A percentile compares a stretch with the other conserved stretches of the same genome.
Conservation (phyloP, 2,888 invertebrate species). For the Andrena marginata region DNA sequence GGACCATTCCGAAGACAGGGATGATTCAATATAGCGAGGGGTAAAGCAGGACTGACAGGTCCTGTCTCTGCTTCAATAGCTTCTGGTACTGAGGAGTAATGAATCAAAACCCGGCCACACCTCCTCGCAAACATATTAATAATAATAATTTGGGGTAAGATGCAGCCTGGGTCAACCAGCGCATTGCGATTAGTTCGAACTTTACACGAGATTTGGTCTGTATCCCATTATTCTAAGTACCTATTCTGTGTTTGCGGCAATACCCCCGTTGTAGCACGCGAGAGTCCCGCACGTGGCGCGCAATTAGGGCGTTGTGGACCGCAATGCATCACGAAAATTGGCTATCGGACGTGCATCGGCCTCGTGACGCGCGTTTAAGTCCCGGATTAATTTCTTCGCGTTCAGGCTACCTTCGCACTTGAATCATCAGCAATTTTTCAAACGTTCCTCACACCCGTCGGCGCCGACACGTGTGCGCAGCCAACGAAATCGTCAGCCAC, state of each 20-base stretch:
- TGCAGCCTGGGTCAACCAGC: neutral
- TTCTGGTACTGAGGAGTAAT: no score
- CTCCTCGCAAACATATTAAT: no score
- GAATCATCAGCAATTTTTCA: slow-evolving; percentile 70
- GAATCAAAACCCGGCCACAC: no score
- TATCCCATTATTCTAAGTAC: neutral
- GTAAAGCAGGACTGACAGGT: no score
- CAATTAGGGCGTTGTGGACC: slow-evolving; percentile 28
- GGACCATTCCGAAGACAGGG: no score
- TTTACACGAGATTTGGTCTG: neutral
- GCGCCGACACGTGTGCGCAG: slow-evolving; percentile 30
- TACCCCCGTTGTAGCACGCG: slow-evolving; percentile 12
- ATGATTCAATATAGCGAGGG: no score
- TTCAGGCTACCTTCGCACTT: slow-evolving; percentile 1
- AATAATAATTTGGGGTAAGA: neutral
- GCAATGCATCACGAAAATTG: slow-evolving; percentile 61
- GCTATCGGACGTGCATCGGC: slow-evolving; percentile 28
- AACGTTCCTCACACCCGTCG: slow-evolving; percentile 58
- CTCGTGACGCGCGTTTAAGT: slow-evolving; percentile 66
- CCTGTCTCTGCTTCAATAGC: no score
- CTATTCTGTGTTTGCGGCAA: neutral
- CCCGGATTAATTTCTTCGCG: slow-evolving; percentile 69
- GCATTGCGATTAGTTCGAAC: no score
- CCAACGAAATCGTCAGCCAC: slow-evolving; percentile 37
- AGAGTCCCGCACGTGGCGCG: slow-evolving; percentile 18